Evolutionary conservation across 2,113 vertebrate species (phyloP), one percentile per base, ranked within the genome.

Genomic region (Rhinichthys klamathensis): DNA sequence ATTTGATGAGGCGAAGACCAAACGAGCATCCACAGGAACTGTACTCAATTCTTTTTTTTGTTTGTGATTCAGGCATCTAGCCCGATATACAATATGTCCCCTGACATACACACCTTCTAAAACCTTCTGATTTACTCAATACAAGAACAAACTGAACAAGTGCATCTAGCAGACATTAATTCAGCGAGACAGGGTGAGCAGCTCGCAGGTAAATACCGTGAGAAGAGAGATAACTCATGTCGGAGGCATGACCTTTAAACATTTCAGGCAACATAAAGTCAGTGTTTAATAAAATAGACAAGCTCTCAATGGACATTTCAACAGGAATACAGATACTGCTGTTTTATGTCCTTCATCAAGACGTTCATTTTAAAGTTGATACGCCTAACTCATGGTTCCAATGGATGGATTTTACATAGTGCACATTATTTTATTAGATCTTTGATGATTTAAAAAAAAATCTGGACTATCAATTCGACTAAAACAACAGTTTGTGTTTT

Each of bases 221-320:
- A 75, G 60, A 51, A 81, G 78, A 82, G 58, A 58, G 61, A 80
- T 82, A 87, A 65, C 6, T 78, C 61, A 25, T 61, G 78, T 77
- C 80, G 27, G 21, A 79, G 63, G 35, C 74, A 82, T 88, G 80
- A 83, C 84, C 84, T 85, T 80, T 73, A 83, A 41, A 58, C 23
- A 72, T 72, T 70, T 72, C 44, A 72, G 65, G 11, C 13, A 79
- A 38, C 11, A 78, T 25, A 41, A 76, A 76, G 27, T 54, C 74
- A 54, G 25, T 76, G 76, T 38, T 61, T 79, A 61, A 79, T 61
- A 35, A 61, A 79, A 79, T 56, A 13, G 81, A 82, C 80, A 82
- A 54, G 65, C 49, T 72, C 65, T 72, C 80, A 82, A 54, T 67
- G 44, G 61, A 38, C 12, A 70, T 54, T 49, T 58, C 67, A 72